phyloP scores from a whole-genome alignment of 2,113 vertebrate species.

The Calidris pugnax region DNA sequence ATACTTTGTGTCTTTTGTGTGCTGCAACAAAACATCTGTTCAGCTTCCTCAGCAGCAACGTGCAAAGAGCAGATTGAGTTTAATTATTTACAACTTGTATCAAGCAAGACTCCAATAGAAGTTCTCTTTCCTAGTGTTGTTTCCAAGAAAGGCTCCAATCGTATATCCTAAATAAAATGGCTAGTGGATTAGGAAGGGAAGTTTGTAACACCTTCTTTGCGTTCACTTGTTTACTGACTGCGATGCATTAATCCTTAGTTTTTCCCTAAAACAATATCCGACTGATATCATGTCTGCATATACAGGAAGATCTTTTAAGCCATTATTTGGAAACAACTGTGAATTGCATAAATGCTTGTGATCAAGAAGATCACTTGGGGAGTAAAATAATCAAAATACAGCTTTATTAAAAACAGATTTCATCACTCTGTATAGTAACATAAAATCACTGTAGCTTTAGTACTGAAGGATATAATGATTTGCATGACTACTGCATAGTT shows the following conservation, averaged over 20 bases:
- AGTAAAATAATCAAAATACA: neutral
- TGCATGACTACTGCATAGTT: neutral
- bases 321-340: neutral
- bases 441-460: neutral
- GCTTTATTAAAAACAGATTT: neutral
- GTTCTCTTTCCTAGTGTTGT: neutral
- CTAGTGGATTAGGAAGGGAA: neutral
- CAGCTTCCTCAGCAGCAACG: neutral
- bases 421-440: neutral
- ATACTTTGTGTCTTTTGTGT: neutral
- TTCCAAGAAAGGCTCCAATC: neutral
- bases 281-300: neutral
- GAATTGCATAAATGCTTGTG: neutral
- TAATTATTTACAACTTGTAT: conserved; percentile 2
- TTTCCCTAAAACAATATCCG: neutral
- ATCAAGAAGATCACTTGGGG: neutral
- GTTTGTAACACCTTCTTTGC: neutral
- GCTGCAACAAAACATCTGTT: neutral
- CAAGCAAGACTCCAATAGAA: neutral
- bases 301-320: neutral
- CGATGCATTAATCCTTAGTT: neutral
- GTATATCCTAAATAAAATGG: neutral
- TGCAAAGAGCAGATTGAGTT: neutral
- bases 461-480: neutral
- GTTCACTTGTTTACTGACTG: neutral